Evolutionary conservation across 2,113 vertebrate genomes (phyloP).

Genomic region (Capra hircus): DNA sequence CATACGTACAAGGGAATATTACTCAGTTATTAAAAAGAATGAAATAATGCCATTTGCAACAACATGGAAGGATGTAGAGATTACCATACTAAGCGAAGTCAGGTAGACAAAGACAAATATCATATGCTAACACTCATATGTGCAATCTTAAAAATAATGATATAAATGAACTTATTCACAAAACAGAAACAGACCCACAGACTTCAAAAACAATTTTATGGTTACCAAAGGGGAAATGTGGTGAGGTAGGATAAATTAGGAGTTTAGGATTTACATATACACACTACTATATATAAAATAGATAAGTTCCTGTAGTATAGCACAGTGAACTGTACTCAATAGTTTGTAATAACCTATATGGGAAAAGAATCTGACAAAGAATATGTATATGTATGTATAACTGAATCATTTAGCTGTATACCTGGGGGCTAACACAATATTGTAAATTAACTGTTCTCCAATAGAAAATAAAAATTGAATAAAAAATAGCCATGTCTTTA

Average conservation of each 20-base stretch:
- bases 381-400: neutral
- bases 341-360: neutral
- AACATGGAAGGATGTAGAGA: neutral
- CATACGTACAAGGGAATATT: neutral
- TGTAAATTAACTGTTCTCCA: neutral
- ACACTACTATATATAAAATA: neutral
- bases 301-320: neutral
- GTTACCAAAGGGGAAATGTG: neutral
- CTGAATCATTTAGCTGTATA: neutral
- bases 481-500: slow-evolving; percentile 15
- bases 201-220: neutral
- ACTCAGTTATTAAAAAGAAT: neutral
- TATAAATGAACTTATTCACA: neutral
- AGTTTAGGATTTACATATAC: neutral
- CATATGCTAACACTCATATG: neutral
- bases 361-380: neutral
- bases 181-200: neutral
- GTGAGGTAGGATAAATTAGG: neutral
- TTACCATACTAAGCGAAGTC: neutral
- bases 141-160: neutral
- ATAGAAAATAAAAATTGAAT: neutral
- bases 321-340: neutral
- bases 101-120: neutral
- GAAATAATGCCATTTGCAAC: neutral
- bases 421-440: neutral